Evolutionary conservation across 2,113 vertebrate species (phyloP).

Genomic region (Siniperca chuatsi): DNA sequence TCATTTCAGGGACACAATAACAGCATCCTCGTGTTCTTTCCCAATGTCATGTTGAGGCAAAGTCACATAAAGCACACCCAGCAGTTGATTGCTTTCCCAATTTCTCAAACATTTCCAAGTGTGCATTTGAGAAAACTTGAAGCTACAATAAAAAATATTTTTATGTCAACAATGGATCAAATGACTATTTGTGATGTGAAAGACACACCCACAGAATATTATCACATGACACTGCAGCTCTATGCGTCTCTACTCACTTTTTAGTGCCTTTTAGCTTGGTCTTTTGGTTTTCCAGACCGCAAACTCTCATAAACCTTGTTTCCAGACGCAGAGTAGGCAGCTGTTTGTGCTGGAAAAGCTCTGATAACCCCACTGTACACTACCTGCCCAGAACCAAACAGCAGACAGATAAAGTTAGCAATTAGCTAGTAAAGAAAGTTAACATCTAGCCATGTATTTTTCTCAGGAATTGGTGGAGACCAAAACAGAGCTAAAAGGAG

Average conservation of each 20-base stretch:
- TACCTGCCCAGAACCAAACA: background rate
- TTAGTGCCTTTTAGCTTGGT: background rate
- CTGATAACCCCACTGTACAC: background rate
- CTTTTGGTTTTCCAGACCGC: background rate
- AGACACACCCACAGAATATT: background rate
- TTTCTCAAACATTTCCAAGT: background rate
- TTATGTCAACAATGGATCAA: background rate
- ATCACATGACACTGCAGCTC: background rate
- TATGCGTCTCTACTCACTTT: background rate
- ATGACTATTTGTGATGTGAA: background rate
- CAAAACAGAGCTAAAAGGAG: background rate
- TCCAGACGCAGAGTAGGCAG: background rate
- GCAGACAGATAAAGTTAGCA: background rate
- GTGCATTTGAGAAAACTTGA: constrained; percentile 1
- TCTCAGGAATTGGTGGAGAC: background rate
- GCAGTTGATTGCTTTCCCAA: background rate
- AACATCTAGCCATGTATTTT: background rate
- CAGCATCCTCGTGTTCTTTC: constrained; percentile 22
- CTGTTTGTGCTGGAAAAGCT: background rate
- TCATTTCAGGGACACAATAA: constrained; percentile 67
- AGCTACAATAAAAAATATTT: background rate
- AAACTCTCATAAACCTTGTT: background rate
- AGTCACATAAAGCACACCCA: constrained; percentile 21
- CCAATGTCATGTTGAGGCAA: constrained; percentile 54
- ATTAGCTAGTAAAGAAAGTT: background rate